A percentile compares a stretch with the other conserved stretches of the same genome.
These are phyloP conservation scores for Salminus brasiliensis DNA, from an alignment of 2,113 vertebrate species.

Conservation along the genomic window DNA sequence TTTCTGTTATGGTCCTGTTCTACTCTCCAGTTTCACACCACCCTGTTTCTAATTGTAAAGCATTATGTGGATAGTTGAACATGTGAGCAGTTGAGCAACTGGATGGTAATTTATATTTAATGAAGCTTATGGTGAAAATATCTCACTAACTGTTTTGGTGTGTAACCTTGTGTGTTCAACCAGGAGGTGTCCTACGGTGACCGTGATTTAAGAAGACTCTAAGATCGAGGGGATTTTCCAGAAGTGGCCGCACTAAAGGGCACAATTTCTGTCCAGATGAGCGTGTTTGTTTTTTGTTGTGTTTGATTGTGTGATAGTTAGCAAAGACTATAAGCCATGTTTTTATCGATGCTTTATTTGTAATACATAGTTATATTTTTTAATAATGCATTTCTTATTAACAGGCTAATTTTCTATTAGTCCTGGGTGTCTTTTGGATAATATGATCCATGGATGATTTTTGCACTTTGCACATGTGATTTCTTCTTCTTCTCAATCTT, in stretches of 20 bases:
- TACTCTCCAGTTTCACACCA: not conserved
- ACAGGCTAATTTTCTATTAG: not conserved
- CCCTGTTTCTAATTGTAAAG: no score
- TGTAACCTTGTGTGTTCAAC: not conserved
- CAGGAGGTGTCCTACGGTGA: not conserved
- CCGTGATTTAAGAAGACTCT: not conserved
- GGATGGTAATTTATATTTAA: no score
- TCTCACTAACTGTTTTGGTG: not conserved
- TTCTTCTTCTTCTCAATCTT: not conserved
- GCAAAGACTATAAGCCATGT: not conserved
- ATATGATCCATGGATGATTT: not conserved
- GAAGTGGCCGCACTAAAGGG: not conserved
- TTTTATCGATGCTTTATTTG: not conserved
- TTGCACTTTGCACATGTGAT: conserved; percentile 10
- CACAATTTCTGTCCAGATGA: not conserved
- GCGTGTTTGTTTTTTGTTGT: not conserved
- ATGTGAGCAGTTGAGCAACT: no score
- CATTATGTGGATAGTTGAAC: no score
- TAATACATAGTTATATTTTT: not conserved
- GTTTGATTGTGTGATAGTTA: not conserved
- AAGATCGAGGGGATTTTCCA: not conserved
- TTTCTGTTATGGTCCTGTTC: not conserved
- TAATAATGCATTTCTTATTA: not conserved
- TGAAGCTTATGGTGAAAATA: not conserved
- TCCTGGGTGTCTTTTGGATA: not conserved